phyloP scores from a whole-genome alignment of 1,140 invertebrate genomes.

The Bombus sibiricus region DNA sequence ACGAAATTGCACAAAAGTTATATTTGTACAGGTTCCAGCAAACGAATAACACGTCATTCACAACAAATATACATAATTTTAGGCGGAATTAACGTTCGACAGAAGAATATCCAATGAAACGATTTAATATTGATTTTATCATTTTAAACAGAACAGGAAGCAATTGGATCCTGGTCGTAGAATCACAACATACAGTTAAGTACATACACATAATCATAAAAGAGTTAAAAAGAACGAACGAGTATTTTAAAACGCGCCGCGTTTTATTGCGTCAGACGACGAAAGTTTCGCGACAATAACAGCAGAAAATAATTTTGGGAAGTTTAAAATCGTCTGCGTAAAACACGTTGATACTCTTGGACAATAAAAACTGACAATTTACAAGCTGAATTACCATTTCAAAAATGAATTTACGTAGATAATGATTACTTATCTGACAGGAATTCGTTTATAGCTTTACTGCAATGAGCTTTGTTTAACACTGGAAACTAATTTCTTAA shows the following conservation, averaged over 20 bases:
- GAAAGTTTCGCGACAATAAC: neutral
- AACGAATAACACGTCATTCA: neutral
- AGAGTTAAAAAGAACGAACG: neutral
- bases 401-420: too few species aligned
- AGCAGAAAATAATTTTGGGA: neutral
- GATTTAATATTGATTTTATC: neutral
- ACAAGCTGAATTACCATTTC: neutral
- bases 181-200: neutral
- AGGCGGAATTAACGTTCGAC: neutral
- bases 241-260: neutral
- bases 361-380: neutral
- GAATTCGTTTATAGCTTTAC: neutral
- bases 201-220: neutral
- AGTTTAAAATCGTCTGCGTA: neutral
- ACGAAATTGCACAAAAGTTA: neutral
- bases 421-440: neutral
- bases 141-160: neutral
- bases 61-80: neutral
- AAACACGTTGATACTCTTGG: neutral
- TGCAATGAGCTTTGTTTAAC: neutral
- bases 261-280: neutral
- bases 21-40: neutral
- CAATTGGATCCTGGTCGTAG: neutral
- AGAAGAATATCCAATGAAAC: neutral
- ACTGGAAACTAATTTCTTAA: neutral